Evolutionary conservation across 2,113 vertebrate species (phyloP).

Genomic region (Eurystomus gularis): DNA sequence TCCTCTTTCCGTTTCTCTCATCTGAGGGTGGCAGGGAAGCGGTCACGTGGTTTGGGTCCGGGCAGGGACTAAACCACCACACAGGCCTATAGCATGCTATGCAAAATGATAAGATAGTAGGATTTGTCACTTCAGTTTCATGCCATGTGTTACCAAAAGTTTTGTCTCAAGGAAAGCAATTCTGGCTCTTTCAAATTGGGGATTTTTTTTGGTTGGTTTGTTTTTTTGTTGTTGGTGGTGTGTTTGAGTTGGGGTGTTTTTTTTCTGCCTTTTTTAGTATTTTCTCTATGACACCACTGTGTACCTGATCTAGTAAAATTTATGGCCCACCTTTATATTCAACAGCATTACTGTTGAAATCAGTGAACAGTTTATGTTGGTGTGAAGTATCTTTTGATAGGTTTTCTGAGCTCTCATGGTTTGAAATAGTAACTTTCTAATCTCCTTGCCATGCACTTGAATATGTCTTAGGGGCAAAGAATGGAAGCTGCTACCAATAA

Average conservation of each 20-base stretch:
- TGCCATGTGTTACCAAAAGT: background rate
- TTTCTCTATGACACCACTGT: background rate
- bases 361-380: background rate
- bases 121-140: background rate
- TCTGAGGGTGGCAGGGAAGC: too few relatives aligned
- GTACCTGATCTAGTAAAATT: background rate
- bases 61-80: too few relatives aligned
- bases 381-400: background rate
- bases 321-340: background rate
- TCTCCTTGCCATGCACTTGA: background rate
- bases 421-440: background rate
- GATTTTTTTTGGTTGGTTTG: background rate
- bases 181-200: background rate
- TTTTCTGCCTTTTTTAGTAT: background rate
- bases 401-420: background rate
- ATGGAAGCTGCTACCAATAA: background rate
- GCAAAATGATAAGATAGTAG: background rate
- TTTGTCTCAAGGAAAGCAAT: background rate
- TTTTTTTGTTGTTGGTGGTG: background rate
- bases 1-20: too few relatives aligned
- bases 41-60: too few relatives aligned
- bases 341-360: background rate
- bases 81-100: background rate
- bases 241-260: background rate
- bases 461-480: background rate